Percentiles rank a stretch among this genome's conserved stretches.
Evolutionary conservation across 2,797 vertebrate genomes (phyloP).

Genomic region (Chrosomus eos): DNA sequence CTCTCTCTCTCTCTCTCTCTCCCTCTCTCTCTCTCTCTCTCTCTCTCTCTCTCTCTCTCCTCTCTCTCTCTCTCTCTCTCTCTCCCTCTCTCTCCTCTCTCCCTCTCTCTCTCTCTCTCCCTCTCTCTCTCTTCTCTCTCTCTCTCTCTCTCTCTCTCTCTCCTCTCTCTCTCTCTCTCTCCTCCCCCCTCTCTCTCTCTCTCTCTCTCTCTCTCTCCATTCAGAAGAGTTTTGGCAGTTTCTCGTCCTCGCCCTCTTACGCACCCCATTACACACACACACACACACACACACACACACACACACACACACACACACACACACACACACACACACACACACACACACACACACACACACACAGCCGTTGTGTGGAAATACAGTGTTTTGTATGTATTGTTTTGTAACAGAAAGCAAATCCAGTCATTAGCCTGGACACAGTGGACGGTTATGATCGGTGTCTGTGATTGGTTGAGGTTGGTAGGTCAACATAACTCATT

Average conservation of each 20-base stretch:
- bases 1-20: neutral
- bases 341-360: conserved; percentile 4
- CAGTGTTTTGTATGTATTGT: conserved; percentile 20
- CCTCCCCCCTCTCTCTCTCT: conserved; percentile 12
- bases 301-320: neutral
- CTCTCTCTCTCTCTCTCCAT: conserved; percentile 9
- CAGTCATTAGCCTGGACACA: conserved; percentile 22
- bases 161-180: conserved; percentile 1
- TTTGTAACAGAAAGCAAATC: conserved; percentile 42
- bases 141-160: conserved; percentile 2
- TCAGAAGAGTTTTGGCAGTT: conserved; percentile 49
- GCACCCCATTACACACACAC: conserved; percentile 20
- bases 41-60: neutral
- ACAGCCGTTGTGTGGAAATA: conserved; percentile 21
- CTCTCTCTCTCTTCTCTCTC: neutral
- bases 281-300: conserved; percentile 11
- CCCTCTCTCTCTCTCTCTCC: conserved; percentile 22
- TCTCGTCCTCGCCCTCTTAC: conserved; percentile 33
- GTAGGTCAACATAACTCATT: conserved; percentile 45
- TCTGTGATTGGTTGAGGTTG: conserved; percentile 50
- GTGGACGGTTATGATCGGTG: conserved; percentile 39
- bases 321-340: conserved; percentile 15
- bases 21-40: neutral
- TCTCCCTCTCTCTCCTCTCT: neutral
- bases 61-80: conserved; percentile 3